Percentiles rank a stretch among this genome's conserved stretches.
Conservation (phyloP, 2,888 invertebrate species). For the Tipula helvola region DNA sequence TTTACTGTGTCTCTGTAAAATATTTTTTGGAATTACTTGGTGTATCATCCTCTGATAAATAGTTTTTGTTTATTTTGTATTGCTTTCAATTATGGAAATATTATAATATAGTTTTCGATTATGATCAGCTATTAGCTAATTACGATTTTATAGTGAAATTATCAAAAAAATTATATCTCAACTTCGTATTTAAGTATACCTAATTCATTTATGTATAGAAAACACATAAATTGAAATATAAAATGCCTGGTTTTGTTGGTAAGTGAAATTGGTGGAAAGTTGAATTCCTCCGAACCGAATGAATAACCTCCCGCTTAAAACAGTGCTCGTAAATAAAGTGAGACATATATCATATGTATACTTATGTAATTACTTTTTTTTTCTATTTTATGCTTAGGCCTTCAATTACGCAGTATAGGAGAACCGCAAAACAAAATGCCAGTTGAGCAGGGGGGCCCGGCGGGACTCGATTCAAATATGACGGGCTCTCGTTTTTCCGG, state of each 20-base stretch:
- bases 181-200: background rate
- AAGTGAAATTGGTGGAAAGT: background rate
- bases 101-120: background rate
- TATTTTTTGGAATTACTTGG: background rate
- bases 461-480: constrained; percentile 41
- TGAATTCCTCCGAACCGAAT: background rate
- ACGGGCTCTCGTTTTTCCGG: constrained; percentile 36
- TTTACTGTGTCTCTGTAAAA: background rate
- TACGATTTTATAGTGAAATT: background rate
- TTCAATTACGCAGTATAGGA: constrained; percentile 76
- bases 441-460: constrained; percentile 50
- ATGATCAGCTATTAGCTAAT: background rate
- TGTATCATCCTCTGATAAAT: background rate
- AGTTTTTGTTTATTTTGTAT: background rate
- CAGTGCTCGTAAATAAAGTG: too few relatives aligned
- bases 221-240: background rate
- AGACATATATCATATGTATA: too few relatives aligned
- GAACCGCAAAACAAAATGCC: constrained; percentile 56
- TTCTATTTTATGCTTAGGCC: constrained; percentile 50
- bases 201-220: background rate
- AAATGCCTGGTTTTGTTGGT: background rate
- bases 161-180: background rate
- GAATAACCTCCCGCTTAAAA: too few relatives aligned
- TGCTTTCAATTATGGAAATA: background rate
- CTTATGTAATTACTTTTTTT: constrained; percentile 4